These are phyloP conservation scores for Cyrtonyx montezumae DNA, from an alignment of 2,113 vertebrate species.

Conservation along the genomic window DNA sequence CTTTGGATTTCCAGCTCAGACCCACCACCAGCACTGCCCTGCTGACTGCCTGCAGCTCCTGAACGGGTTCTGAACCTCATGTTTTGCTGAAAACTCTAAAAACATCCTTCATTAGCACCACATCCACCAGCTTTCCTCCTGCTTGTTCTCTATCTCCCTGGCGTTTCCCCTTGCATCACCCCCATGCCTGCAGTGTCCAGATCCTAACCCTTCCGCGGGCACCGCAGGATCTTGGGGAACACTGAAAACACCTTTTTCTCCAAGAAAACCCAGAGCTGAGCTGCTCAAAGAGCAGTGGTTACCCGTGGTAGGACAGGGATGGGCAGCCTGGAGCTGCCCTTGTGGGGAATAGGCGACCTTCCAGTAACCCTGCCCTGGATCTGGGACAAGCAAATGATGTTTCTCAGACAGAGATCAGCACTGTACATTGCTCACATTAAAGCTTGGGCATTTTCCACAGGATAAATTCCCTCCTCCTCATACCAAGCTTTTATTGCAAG, in stretches of 20 bases:
- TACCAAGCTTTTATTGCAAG: slow-evolving; percentile 60
- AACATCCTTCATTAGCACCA: background rate
- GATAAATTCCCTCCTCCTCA: slow-evolving; percentile 55
- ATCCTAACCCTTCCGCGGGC: accelerated
- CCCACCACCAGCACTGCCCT: background rate
- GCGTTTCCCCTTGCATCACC: background rate
- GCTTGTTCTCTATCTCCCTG: background rate
- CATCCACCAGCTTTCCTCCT: background rate
- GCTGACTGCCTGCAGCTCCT: background rate
- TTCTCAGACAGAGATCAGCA: slow-evolving; percentile 6
- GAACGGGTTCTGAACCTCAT: background rate
- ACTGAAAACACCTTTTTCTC: background rate
- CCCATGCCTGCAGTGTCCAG: background rate
- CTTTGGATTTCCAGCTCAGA: background rate
- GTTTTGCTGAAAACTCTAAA: background rate
- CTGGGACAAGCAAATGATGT: background rate
- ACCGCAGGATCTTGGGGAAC: background rate
- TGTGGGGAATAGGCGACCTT: background rate
- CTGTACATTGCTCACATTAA: slow-evolving; percentile 20
- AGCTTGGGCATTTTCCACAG: slow-evolving; percentile 50
- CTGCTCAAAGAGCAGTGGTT: background rate
- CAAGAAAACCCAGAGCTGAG: accelerated
- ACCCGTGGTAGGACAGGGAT: background rate
- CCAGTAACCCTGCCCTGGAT: slow-evolving; percentile 38
- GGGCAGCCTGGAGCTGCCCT: background rate